Evolutionary conservation across 1,140 invertebrate species (phyloP), one percentile per base, ranked within the genome.

Genomic region (Ladona fulva): DNA sequence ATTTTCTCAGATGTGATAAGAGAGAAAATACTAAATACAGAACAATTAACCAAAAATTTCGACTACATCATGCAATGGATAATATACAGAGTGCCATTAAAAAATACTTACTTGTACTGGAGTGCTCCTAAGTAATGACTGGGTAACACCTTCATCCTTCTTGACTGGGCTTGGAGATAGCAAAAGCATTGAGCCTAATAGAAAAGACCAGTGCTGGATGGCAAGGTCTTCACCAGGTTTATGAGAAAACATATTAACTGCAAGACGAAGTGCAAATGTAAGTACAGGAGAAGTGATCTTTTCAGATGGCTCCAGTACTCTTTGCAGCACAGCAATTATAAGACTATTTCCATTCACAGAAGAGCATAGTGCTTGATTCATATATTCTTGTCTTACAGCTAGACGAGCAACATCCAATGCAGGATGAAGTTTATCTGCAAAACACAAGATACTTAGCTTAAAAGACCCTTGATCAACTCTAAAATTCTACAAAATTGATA

Each of bases 371-470:
- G 84, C 78, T 80, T 86, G 86, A 85, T 90, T 91, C 19, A 92
- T 86, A 0, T 86, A 84, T 82, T 89, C 86, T 79, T 90, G 88
- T 44, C 92, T 88, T 25, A 96, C 88, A 0, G 92, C 91, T 80
- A 97, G 86, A 77, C 96, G 89, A 1, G 94, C 86, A 22, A 97
- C 85, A 85, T 98, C 96, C 29, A 98, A 85, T 11, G 92, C 92
- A 0, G 96, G 96, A 85, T 97, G 97, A 0, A 96, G 84, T 79
- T 90, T 89, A 82, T 95, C 91, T 90, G 86, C 79, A 89, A 88
- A 80, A 81, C n/a, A n/a, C n/a, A 80, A 80, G 80, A 76, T 42
- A 77, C 44, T 76, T 22, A n/a, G 37, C 52, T 42, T 80, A 37
- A 8, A 1, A 37, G 3, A 5, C 29, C 8, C 29, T 5, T 37